A percentile compares a stretch with the other conserved stretches of the same genome.
phyloP scores from a whole-genome alignment of 1,140 invertebrate genomes.

The Daktulosphaira vitifoliae region DNA sequence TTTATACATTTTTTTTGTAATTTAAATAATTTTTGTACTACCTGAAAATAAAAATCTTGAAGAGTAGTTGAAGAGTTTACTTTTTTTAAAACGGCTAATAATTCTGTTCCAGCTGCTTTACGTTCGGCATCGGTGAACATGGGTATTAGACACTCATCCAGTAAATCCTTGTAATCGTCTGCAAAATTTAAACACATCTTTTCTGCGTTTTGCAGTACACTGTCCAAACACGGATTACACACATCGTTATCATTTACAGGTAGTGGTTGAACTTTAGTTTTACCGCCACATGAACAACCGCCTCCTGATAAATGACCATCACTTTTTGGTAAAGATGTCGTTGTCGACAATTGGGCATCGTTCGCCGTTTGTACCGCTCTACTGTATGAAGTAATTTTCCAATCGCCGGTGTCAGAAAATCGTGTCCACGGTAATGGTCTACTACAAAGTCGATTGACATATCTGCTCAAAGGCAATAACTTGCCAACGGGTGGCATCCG shows the following conservation, averaged over 20 bases:
- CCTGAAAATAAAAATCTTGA: slow-evolving; percentile 22
- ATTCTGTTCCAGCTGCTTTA: background rate
- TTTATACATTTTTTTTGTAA: too few species aligned
- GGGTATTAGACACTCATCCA: background rate
- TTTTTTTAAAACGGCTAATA: background rate
- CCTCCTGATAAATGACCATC: background rate
- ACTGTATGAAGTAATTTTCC: background rate
- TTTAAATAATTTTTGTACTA: background rate
- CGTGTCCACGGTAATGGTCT: too few species aligned
- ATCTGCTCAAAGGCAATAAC: background rate
- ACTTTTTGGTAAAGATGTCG: background rate
- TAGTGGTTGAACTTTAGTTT: background rate
- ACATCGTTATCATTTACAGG: background rate
- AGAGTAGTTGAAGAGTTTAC: background rate
- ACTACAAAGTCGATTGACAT: background rate
- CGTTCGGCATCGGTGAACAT: background rate
- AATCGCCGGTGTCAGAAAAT: too few species aligned
- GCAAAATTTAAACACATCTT: background rate
- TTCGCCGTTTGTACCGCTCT: background rate
- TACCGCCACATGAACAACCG: background rate
- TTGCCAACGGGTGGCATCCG: background rate
- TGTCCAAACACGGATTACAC: slow-evolving; percentile 2
- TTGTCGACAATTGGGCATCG: background rate
- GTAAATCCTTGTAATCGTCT: background rate
- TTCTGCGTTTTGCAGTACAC: background rate